Base-by-base conservation (phyloP, 2,797 vertebrate species). In the Pseudochromis fuscus region DNA sequence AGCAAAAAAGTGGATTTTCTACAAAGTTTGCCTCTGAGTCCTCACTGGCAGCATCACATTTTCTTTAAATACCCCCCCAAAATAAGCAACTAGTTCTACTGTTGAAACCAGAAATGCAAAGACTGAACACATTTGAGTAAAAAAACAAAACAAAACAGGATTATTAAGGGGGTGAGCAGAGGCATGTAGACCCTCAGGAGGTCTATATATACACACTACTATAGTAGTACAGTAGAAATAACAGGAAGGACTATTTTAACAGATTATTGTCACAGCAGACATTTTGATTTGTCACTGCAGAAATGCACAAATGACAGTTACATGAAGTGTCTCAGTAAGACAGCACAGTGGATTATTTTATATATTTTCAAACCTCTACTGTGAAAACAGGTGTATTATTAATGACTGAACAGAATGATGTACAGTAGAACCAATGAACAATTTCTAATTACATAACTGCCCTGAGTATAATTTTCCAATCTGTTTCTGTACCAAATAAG, bases 401-500 rank as follows among this genome's bases (percentile, higher is more conserved):
- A 44, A 38, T 53, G 23, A 33, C 40, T 46, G 42, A 3, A 15
- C n/a, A 51, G 55, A 7, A 5, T 6, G 66, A 12, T 61, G 18
- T n/a, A n/a, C 1, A 10, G 31, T 3, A 16, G 66, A 72, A 64
- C 12, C 28, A 66, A 30, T 16, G 16, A 57, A 5, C 21, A 46
- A 7, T 42, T 64, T 64, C 2, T 66, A 31, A 52, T 67, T 40
- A 51, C 55, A 31, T 21, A 58, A 50, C 16, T 27, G 44, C 35
- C 55, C 50, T 37, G 0, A 28, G 13, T 12, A 8, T 30, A 62
- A 46, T 11, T 58, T 74, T 46, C 16, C 63, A 74, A 64, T 79
- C 55, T 79, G 61, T 46, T 57, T 68, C 57, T 38, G 48, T 50
- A 57, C 37, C 40, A 49, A n/a, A 73, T 13, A 27, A 30, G 35